phyloP scores from a whole-genome alignment of 2,797 vertebrate genomes.

The Neosilurus hyrtlii region DNA sequence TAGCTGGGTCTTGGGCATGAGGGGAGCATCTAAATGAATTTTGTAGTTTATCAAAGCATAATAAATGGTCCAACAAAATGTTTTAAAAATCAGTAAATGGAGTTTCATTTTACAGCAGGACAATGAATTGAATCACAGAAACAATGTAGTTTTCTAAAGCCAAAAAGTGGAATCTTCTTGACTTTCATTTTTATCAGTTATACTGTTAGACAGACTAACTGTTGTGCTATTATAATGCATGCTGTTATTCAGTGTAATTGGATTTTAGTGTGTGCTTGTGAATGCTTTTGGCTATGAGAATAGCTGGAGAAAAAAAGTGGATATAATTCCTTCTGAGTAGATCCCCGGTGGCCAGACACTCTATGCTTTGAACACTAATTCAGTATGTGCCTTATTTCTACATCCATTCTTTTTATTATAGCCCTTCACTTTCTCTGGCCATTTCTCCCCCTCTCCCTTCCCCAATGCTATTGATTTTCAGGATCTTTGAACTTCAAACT shows the following conservation, averaged over 20 bases:
- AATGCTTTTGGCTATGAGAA: constrained; percentile 32
- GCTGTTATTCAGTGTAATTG: constrained; percentile 41
- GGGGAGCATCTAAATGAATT: background rate
- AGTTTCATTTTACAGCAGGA: constrained; percentile 10
- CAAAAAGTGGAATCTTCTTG: constrained; percentile 13
- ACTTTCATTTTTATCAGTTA: constrained; percentile 35
- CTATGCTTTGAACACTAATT: constrained; percentile 50
- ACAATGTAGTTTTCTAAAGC: background rate
- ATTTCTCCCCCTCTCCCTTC: constrained; percentile 21
- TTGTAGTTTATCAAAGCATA: background rate
- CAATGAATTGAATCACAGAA: constrained; percentile 16
- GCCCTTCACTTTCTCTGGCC: constrained; percentile 46
- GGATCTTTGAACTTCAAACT: constrained; percentile 54
- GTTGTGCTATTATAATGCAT: constrained; percentile 32
- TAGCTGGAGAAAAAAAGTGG: constrained; percentile 35
- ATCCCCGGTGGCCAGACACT: constrained; percentile 45
- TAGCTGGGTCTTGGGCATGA: background rate
- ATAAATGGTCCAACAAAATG: background rate
- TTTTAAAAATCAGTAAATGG: constrained; percentile 6
- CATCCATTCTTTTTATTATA: constrained; percentile 47
- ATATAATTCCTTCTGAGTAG: constrained; percentile 42
- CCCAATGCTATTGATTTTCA: constrained; percentile 49
- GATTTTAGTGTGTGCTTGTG: constrained; percentile 37
- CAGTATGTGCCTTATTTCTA: constrained; percentile 43
- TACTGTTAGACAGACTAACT: constrained; percentile 29